Evolutionary conservation across 1,140 invertebrate species (phyloP).

Genomic region (Heliconius melpomene): DNA sequence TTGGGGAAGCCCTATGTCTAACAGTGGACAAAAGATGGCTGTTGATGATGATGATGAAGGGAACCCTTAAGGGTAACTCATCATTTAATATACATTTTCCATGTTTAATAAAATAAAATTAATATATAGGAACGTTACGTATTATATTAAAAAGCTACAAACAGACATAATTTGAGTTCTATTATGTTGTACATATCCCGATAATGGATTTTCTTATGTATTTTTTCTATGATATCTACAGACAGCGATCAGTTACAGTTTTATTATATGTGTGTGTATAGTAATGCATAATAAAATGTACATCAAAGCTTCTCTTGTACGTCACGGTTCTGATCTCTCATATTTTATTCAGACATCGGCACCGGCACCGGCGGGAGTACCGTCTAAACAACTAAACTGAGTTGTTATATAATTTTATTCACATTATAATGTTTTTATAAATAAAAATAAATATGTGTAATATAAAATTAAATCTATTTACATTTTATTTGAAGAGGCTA

Average conservation of each 20-base stretch:
- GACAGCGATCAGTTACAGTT: not conserved
- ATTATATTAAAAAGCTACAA: no score
- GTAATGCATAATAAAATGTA: conserved; percentile 11
- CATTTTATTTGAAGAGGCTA: no score
- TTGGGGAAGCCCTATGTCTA: no score
- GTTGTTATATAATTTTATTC: not conserved
- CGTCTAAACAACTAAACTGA: conserved; percentile 11
- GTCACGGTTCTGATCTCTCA: not conserved
- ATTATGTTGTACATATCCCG: no score
- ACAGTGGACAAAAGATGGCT: no score
- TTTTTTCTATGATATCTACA: not conserved
- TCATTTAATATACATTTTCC: no score
- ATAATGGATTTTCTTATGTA: not conserved
- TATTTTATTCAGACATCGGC: conserved; percentile 5
- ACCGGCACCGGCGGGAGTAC: not conserved
- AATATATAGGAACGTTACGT: no score
- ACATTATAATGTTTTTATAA: not conserved
- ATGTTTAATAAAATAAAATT: no score
- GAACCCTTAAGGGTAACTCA: no score
- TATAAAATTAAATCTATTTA: no score
- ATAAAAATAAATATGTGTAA: not conserved
- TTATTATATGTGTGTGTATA: not conserved
- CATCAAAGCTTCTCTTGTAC: not conserved
- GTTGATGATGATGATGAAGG: no score
- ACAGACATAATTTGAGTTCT: no score